Percentiles rank a stretch among this genome's conserved stretches.
Evolutionary conservation across 2,888 invertebrate species (phyloP).

Genomic region (Myopa tessellatipennis): DNA sequence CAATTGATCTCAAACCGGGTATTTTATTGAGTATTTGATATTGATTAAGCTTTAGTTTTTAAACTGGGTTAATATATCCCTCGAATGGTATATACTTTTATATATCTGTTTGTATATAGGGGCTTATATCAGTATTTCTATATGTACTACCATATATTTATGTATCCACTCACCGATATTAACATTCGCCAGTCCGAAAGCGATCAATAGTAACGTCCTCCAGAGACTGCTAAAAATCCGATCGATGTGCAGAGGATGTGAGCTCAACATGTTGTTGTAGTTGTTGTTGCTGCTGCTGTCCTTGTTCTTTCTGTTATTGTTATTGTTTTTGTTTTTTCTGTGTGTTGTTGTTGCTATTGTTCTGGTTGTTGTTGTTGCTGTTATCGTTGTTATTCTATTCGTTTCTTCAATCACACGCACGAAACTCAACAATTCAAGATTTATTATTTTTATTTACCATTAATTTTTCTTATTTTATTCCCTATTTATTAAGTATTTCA

Average conservation of each 20-base stretch:
- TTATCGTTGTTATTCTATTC: neutral
- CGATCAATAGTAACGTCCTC: constrained; percentile 54
- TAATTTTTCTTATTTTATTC: neutral
- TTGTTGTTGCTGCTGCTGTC: neutral
- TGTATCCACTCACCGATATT: constrained; percentile 53
- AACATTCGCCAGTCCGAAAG: constrained; percentile 56
- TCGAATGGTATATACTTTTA: too few relatives aligned
- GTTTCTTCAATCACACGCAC: neutral
- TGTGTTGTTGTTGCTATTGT: neutral
- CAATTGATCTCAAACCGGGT: too few relatives aligned
- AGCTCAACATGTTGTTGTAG: constrained; percentile 8
- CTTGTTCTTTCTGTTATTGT: neutral
- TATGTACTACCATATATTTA: too few relatives aligned
- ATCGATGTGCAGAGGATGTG: constrained; percentile 17
- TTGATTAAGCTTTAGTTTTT: too few relatives aligned
- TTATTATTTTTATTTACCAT: neutral
- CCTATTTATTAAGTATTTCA: neutral
- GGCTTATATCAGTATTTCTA: too few relatives aligned
- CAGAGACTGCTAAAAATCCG: constrained; percentile 49
- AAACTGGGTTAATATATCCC: too few relatives aligned
- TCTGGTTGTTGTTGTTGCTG: neutral
- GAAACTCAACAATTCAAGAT: neutral
- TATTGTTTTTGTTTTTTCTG: neutral
- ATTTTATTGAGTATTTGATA: too few relatives aligned
- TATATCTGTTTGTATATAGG: too few relatives aligned